phyloP scores from a whole-genome alignment of 2,888 invertebrate genomes.

The Dryobota labecula region DNA sequence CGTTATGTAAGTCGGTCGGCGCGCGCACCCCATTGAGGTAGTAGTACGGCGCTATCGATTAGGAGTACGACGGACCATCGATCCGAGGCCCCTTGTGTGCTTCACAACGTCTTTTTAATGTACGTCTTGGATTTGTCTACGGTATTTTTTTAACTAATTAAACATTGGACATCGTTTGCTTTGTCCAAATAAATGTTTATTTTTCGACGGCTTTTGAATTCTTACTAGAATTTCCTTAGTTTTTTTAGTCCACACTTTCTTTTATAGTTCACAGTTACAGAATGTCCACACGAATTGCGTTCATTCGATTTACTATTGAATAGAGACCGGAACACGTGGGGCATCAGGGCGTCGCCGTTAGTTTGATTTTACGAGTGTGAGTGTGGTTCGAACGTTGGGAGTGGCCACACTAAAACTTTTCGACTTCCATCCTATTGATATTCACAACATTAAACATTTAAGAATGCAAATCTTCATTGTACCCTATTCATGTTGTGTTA shows the following conservation, averaged over 20 bases:
- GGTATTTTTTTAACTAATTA: conserved; percentile 67
- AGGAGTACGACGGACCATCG: conserved; percentile 83
- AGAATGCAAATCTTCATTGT: conserved; percentile 38
- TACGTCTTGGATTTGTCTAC: conserved; percentile 77
- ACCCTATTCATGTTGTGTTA: conserved; percentile 51
- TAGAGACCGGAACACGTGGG: conserved; percentile 48
- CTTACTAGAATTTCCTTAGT: conserved; percentile 1
- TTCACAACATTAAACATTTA: conserved; percentile 24
- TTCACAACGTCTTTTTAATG: conserved; percentile 81
- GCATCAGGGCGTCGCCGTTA: conserved; percentile 48
- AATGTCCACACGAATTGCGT: conserved; percentile 33
- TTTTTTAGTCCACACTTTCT: conserved; percentile 14
- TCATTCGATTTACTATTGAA: conserved; percentile 46
- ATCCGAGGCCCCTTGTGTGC: conserved; percentile 79
- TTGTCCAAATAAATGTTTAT: conserved; percentile 24
- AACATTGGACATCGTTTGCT: conserved; percentile 37
- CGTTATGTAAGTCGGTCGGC: conserved; percentile 86
- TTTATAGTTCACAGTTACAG: conserved; percentile 21
- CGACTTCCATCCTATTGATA: conserved; percentile 21
- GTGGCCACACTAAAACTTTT: conserved; percentile 45
- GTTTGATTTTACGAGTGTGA: conserved; percentile 45
- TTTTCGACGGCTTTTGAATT: conserved; percentile 15
- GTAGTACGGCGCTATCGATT: conserved; percentile 88
- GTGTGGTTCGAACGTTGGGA: conserved; percentile 26
- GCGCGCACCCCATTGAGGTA: conserved; percentile 88